These are phyloP conservation scores for Drosophila subquinaria DNA, from an alignment of 2,888 invertebrate genomes.

Conservation along the genomic window DNA sequence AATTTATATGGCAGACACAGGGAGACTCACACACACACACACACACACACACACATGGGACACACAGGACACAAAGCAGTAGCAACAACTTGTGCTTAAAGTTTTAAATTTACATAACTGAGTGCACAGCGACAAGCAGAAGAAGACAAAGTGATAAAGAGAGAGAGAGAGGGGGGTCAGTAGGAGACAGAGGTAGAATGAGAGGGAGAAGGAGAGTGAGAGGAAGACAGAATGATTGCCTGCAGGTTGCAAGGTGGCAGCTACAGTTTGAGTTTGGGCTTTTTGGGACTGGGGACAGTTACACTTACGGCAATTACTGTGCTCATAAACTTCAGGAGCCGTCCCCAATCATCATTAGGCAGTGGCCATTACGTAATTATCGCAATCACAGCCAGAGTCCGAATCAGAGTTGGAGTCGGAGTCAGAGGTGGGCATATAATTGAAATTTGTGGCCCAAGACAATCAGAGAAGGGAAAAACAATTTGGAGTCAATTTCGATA, in stretches of 20 bases:
- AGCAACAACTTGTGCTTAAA: constrained; percentile 70
- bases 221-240: constrained; percentile 3
- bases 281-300: constrained; percentile 22
- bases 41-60: constrained; percentile 23
- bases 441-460: constrained; percentile 70
- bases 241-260: constrained; percentile 19
- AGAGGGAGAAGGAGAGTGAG: neutral
- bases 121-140: constrained; percentile 37
- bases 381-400: constrained; percentile 68
- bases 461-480: constrained; percentile 56
- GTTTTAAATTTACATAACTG: constrained; percentile 76
- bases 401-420: neutral
- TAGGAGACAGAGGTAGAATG: neutral
- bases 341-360: constrained; percentile 73
- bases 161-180: neutral
- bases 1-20: constrained; percentile 69
- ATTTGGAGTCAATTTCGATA: constrained; percentile 81
- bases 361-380: constrained; percentile 79
- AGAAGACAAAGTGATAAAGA: constrained; percentile 18
- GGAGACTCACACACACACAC: constrained; percentile 19
- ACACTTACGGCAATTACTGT: constrained; percentile 70
- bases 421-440: constrained; percentile 63
- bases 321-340: constrained; percentile 68
- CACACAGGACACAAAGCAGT: constrained; percentile 14
- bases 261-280: neutral